Evolutionary conservation across 2,888 invertebrate species (phyloP).

Genomic region (Hydriomena furcata): DNA sequence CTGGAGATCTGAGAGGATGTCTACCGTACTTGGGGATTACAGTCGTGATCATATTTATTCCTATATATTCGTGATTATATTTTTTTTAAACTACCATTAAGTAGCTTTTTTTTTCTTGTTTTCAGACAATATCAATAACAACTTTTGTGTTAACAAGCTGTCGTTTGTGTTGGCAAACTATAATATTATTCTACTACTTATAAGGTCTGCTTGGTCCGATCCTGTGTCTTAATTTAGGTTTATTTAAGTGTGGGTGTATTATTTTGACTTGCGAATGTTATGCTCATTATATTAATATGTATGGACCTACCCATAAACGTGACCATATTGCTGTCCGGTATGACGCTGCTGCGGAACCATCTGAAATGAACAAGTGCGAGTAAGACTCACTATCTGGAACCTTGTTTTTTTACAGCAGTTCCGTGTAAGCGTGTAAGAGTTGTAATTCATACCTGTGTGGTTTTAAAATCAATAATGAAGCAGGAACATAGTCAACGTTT

Average conservation of each 20-base stretch:
- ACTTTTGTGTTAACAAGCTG: constrained; percentile 1
- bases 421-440: background rate
- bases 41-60: too few relatives aligned
- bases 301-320: constrained; percentile 62
- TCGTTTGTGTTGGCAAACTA: background rate
- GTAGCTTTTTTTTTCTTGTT: background rate
- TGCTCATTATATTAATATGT: constrained; percentile 23
- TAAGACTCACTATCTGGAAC: background rate
- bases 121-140: background rate
- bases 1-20: too few relatives aligned
- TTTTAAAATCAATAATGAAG: constrained; percentile 55
- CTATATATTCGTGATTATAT: too few relatives aligned
- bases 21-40: too few relatives aligned
- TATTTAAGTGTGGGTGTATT: constrained; percentile 19
- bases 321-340: constrained; percentile 67
- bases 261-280: constrained; percentile 23
- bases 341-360: constrained; percentile 74
- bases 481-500: constrained; percentile 55
- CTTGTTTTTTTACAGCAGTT: background rate
- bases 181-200: constrained; percentile 8
- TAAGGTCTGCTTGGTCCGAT: constrained; percentile 9
- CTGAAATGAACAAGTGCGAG: constrained; percentile 42
- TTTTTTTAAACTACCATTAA: too few relatives aligned
- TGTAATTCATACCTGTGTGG: constrained; percentile 69
- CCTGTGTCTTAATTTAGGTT: constrained; percentile 17